phyloP scores from a whole-genome alignment of 2,888 invertebrate genomes.

The Junonia oenone region DNA sequence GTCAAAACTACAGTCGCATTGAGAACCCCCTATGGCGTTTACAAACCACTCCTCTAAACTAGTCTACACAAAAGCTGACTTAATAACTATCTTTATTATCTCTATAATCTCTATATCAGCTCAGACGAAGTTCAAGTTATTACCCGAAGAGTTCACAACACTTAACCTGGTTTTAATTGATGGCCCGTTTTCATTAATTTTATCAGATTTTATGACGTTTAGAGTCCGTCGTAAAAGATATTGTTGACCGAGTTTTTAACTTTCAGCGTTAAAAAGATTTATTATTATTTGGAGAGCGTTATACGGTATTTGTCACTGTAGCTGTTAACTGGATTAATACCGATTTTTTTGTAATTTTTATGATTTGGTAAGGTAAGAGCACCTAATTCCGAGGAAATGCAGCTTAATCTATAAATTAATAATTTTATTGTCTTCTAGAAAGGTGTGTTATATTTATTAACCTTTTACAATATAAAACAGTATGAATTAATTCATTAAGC shows the following conservation, averaged over 20 bases:
- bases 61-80: too few relatives aligned
- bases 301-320: neutral
- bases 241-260: neutral
- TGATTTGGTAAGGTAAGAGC: too few relatives aligned
- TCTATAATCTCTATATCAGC: neutral
- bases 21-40: too few relatives aligned
- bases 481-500: too few relatives aligned
- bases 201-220: neutral
- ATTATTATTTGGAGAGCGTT: neutral
- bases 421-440: too few relatives aligned
- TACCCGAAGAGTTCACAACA: neutral
- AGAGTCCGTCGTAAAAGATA: neutral
- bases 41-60: neutral
- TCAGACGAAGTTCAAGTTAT: neutral
- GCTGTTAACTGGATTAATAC: neutral
- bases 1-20: too few relatives aligned
- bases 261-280: neutral
- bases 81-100: neutral
- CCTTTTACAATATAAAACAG: too few relatives aligned
- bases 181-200: neutral
- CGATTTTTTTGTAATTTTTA: too few relatives aligned
- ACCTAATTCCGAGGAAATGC: too few relatives aligned
- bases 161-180: neutral
- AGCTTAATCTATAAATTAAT: too few relatives aligned
- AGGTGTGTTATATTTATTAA: too few relatives aligned